Evolutionary conservation across 2,888 invertebrate genomes (phyloP).

Genomic region (Mylabris sibirica): DNA sequence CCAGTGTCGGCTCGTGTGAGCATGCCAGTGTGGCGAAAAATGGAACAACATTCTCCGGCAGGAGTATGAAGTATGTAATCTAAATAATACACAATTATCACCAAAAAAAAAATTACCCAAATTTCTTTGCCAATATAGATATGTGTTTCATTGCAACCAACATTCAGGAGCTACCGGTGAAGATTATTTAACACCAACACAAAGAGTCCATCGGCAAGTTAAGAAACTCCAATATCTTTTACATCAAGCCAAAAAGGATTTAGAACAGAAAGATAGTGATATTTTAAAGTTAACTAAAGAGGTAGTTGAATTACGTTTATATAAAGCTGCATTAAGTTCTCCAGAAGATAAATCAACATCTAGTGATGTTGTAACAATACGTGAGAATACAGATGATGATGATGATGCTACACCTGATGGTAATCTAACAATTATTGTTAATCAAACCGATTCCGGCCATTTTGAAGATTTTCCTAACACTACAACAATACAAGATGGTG

Average conservation of each 20-base stretch:
- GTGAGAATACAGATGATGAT: slow-evolving; percentile 71
- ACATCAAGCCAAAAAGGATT: slow-evolving; percentile 75
- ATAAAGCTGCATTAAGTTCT: slow-evolving; percentile 80
- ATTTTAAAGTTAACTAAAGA: slow-evolving; percentile 71
- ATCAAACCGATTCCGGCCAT: slow-evolving; percentile 75
- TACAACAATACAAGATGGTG: slow-evolving; percentile 67
- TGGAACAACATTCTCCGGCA: slow-evolving; percentile 67
- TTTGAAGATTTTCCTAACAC: slow-evolving; percentile 83
- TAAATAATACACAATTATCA: slow-evolving; percentile 23
- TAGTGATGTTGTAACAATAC: slow-evolving; percentile 69
- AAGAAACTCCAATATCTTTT: slow-evolving; percentile 76
- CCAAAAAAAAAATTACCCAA: background rate
- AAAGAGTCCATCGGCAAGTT: slow-evolving; percentile 83
- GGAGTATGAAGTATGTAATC: slow-evolving; percentile 58
- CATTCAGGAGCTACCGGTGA: slow-evolving; percentile 79
- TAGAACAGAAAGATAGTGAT: slow-evolving; percentile 84
- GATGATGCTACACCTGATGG: slow-evolving; percentile 60
- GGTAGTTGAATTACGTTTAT: slow-evolving; percentile 80
- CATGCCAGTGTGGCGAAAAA: slow-evolving; percentile 81
- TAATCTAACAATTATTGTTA: slow-evolving; percentile 18
- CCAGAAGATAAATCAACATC: slow-evolving; percentile 83
- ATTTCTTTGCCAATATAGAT: slow-evolving; percentile 65
- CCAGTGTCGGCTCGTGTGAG: slow-evolving; percentile 82
- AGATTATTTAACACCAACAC: slow-evolving; percentile 88
- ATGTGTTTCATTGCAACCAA: slow-evolving; percentile 85